Conservation (phyloP, 2,113 vertebrate species). For the Lycaon pictus region DNA sequence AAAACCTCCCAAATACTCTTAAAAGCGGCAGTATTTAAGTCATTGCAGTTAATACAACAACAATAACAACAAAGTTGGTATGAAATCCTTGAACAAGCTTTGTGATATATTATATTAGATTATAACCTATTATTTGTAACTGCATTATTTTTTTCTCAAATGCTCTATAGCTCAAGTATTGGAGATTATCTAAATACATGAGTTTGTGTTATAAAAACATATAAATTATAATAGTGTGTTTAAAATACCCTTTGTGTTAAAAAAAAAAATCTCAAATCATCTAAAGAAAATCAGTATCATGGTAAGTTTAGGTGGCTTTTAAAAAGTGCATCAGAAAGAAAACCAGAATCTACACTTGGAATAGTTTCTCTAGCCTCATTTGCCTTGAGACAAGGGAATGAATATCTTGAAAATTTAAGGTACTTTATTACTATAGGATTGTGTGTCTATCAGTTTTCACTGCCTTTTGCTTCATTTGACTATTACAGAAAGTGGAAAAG, state of each 20-base stretch:
- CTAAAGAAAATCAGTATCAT: neutral
- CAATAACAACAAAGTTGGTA: neutral
- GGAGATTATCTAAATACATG: slow-evolving; percentile 2
- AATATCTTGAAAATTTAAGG: neutral
- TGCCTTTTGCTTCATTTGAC: slow-evolving; percentile 3
- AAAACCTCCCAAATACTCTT: slow-evolving; percentile 8
- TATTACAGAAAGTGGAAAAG: neutral
- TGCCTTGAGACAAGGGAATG: neutral
- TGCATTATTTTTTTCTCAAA: neutral
- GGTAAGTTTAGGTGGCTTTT: slow-evolving; percentile 33
- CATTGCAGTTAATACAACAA: neutral
- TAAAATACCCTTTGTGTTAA: neutral
- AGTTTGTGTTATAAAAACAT: neutral
- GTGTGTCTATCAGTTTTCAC: neutral
- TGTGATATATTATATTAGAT: neutral
- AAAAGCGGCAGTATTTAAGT: slow-evolving; percentile 61
- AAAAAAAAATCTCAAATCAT: neutral
- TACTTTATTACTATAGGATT: neutral
- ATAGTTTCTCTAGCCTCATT: neutral
- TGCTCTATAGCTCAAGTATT: neutral
- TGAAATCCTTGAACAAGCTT: neutral
- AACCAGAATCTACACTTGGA: neutral
- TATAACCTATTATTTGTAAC: slow-evolving; percentile 1
- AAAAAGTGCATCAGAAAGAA: slow-evolving; percentile 1
- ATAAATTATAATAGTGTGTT: neutral